These are phyloP conservation scores for Uria lomvia DNA, from an alignment of 2,113 vertebrate species.

Conservation along the genomic window DNA sequence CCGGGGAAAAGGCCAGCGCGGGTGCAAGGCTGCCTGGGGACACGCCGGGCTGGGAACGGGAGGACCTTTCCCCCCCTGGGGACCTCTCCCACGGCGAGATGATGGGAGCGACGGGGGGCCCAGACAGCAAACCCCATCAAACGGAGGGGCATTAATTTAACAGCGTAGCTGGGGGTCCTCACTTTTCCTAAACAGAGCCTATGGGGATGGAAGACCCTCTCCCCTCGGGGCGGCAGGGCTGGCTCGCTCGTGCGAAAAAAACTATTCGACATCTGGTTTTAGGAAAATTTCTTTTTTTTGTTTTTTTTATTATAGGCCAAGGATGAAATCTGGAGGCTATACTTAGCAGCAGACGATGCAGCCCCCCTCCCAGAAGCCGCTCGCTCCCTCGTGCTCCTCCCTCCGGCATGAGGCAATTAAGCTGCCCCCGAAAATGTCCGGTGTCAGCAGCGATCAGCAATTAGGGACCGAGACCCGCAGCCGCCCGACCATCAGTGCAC, in stretches of 20 bases:
- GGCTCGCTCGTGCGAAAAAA: neutral
- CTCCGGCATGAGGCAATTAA: neutral
- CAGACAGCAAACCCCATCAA: neutral
- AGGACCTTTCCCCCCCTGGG: neutral
- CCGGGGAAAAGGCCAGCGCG: neutral
- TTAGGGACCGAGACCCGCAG: neutral
- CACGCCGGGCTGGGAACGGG: neutral
- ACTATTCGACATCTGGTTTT: neutral
- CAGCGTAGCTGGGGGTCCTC: neutral
- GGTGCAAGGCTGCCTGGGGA: neutral
- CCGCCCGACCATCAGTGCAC: accelerated
- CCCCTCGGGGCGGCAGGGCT: accelerated
- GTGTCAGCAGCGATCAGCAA: neutral
- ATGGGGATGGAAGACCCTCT: accelerated
- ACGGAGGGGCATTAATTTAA: accelerated
- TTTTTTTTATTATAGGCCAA: neutral
- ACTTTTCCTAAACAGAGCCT: neutral
- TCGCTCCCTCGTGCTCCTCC: neutral
- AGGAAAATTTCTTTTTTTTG: neutral
- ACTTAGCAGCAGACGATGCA: neutral
- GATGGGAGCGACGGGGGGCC: neutral
- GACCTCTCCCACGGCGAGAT: neutral
- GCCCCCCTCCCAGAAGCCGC: neutral
- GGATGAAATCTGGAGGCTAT: neutral
- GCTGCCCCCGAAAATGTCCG: neutral